Evolutionary conservation across 2,113 vertebrate species (phyloP), one percentile per base, ranked within the genome.

Genomic region (Andinoacara biseriatus): DNA sequence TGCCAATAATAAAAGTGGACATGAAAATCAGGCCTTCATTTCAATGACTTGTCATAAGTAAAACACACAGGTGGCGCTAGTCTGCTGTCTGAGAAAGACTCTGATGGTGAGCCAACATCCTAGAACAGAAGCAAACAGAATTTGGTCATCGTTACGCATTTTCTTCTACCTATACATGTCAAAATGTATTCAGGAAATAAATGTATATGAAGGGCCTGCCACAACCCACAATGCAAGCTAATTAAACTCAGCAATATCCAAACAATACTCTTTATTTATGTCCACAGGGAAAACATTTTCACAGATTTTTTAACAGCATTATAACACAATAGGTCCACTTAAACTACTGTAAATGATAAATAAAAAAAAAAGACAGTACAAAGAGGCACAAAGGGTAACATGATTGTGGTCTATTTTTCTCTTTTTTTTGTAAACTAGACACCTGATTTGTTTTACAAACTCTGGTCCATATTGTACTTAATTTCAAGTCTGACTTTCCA

Each of bases 231-330:
- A 76, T 58, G 15, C 58, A 18, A 58, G 31, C n/a, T 52, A 80
- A 77, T 59, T 10, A 86, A 83, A 77, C 33, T 18, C 74, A 77
- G 38, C 65, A 76, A 7, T n/a, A 40, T 58, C 40, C 75, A 89
- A 86, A 88, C 46, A 61, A 81, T 75, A 87, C 4, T 81, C 24
- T 94, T 94, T 93, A 92, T 94, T 95, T 79, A 84, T 58, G 74
- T 93, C 83, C 86, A 88, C 86, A 93, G 85, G 56, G 22, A 84
- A 91, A 87, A 84, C 49, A 89, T 38, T 87, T 89, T 90, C 82
- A 91, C 83, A 86, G 67, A 58, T 84, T 43, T 77, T 76, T 54
- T 22, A 85, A 76, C 69, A 87, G 59, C 29, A 72, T 87, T 1
- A 81, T 77, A 80, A 85, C 24, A 88, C 75, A 83, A 80, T 62